Conservation (phyloP, 2,888 invertebrate genomes). For the Siphonodentalium dalli region DNA sequence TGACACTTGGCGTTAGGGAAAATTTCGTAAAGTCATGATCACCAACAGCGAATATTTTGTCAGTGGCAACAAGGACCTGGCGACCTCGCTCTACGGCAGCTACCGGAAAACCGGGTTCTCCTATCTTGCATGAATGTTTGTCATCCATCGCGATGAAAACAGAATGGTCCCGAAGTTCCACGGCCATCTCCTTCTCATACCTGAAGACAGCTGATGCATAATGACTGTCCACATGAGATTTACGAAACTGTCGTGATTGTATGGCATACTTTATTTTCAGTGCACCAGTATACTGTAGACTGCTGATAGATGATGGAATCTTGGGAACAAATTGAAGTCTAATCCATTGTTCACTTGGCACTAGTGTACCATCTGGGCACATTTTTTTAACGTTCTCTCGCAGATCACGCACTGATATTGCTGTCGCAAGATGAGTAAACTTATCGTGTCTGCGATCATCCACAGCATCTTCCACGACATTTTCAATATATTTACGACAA, state of each 20-base stretch:
- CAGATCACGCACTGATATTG: constrained; percentile 14
- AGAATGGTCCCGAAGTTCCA: background rate
- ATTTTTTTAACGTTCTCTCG: constrained; percentile 1
- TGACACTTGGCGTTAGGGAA: constrained; percentile 10
- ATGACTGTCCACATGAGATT: constrained; percentile 5
- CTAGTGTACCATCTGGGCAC: constrained; percentile 4
- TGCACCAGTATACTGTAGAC: constrained; percentile 12
- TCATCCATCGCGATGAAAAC: constrained; percentile 10
- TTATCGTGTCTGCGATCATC: constrained; percentile 16
- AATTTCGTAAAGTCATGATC: constrained; percentile 19
- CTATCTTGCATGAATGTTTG: constrained; percentile 15
- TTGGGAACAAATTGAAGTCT: constrained; percentile 21
- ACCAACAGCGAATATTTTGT: constrained; percentile 6
- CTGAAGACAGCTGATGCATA: constrained; percentile 5
- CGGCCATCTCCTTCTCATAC: constrained; percentile 9
- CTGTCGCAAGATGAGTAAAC: background rate
- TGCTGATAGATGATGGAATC: constrained; percentile 7
- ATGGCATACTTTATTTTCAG: constrained; percentile 20
- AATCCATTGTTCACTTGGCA: constrained; percentile 17
- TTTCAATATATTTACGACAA: constrained; percentile 2
- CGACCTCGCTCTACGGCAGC: constrained; percentile 6
- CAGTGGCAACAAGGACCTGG: background rate
- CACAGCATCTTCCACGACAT: constrained; percentile 3
- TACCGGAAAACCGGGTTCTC: constrained; percentile 14
- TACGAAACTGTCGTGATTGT: constrained; percentile 16